Base-by-base conservation (phyloP, 53 echinoderm and acorn worm species). In the Holothuria scabra region DNA sequence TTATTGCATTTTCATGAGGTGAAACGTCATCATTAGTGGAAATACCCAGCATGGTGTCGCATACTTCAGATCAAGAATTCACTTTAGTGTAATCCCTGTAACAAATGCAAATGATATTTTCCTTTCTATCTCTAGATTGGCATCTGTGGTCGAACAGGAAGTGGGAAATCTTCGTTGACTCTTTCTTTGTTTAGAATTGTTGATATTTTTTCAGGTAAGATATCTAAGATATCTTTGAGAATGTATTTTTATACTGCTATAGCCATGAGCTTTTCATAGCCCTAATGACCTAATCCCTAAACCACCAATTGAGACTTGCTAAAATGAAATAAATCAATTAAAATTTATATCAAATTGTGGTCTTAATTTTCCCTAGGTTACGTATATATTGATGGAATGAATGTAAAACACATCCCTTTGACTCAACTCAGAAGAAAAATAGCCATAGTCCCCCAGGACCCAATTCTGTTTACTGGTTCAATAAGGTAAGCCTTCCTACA, bases 121-220 rank as follows among this genome's bases (percentile, higher is more conserved):
- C 10, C 41, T 41, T 41, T 41, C 10, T 10, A 41, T 41, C 8
- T 41, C 41, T 57, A 92, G 92, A 74, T 92, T 80, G 92, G 92
- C 4, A 84, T 92, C 28, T 89, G 89, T 71, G 92, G 92, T 28
- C 76, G 92, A 56, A 92, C 92, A 0, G 92, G 92, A 46, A 90
- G 90, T 20, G 92, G 92, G 5, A 92, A 92, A 37, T 89, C 92
- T 24, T 92, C 92, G n/a, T 37, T 92, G 46, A 86, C 90, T 14
- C 65, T 89, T 3, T 67, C 90, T 59, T 72, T 92, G 33, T 90
- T 92, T 37, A 81, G 86, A 28, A 67, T 92, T 12, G 84, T 92
- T 59, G 92, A 92, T 21, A 84, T 82, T 48, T 92, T 86, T 79
- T 66, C 86, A 78, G 92, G 92, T 92, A 80, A 38, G 71, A 32